These are phyloP conservation scores for Notolabrus celidotus DNA, from an alignment of 2,797 vertebrate genomes.

Conservation along the genomic window DNA sequence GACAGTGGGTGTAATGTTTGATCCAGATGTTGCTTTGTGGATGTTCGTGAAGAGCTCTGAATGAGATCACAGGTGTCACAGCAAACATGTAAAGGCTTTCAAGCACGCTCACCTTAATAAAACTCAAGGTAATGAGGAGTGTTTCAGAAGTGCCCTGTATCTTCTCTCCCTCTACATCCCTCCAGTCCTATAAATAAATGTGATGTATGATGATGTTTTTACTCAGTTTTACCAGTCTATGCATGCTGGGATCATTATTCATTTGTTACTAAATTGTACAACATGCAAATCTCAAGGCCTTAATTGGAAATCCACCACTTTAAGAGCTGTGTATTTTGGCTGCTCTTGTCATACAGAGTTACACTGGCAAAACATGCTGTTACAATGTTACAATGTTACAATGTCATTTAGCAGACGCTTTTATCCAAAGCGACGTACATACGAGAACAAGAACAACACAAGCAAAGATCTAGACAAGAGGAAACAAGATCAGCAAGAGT, in stretches of 20 bases:
- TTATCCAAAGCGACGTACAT: too few species aligned
- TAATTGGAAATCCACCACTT: background rate
- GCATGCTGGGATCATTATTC: background rate
- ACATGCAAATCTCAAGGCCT: background rate
- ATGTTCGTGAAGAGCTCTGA: constrained; percentile 14
- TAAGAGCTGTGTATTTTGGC: too few species aligned
- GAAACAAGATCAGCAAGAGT: too few species aligned
- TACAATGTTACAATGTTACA: too few species aligned
- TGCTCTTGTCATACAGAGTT: too few species aligned
- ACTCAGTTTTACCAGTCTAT: constrained; percentile 6
- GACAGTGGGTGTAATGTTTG: constrained; percentile 17
- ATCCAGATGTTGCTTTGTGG: constrained; percentile 27
- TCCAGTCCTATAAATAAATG: background rate
- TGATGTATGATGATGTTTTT: background rate
- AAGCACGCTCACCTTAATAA: constrained; percentile 9
- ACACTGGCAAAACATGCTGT: too few species aligned
- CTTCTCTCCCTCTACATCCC: background rate
- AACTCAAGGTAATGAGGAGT: background rate
- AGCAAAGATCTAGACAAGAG: too few species aligned
- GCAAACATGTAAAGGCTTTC: constrained; percentile 1
- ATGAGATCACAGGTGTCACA: constrained; percentile 32
- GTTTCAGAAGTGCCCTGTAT: background rate
- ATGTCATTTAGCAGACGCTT: too few species aligned
- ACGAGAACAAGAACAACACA: too few species aligned
- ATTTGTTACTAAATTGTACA: constrained; percentile 11